phyloP scores from a whole-genome alignment of 2,888 invertebrate species.

The Brachyptera risi region DNA sequence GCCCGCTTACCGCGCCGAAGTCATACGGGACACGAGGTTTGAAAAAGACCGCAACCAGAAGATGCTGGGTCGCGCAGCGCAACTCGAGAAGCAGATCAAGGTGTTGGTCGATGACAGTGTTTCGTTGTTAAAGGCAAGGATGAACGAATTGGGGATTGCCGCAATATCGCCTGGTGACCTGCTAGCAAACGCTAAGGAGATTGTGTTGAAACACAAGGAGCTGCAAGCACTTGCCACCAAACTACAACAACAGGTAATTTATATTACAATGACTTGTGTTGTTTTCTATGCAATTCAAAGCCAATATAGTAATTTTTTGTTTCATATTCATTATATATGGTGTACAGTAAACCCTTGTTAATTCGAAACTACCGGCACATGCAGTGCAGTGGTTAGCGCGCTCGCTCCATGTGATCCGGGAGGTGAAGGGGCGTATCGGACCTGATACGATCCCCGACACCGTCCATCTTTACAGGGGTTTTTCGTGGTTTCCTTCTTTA shows the following conservation, averaged over 20 bases:
- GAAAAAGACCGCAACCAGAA: constrained; percentile 63
- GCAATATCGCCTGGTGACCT: constrained; percentile 81
- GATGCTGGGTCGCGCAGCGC: constrained; percentile 62
- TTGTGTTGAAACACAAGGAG: constrained; percentile 89
- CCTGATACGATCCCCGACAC: too few relatives aligned
- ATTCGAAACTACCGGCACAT: too few relatives aligned
- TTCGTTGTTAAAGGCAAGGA: constrained; percentile 77
- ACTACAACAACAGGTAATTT: constrained; percentile 72
- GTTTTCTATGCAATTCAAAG: too few relatives aligned
- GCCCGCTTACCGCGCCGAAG: constrained; percentile 64
- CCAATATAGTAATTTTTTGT: too few relatives aligned
- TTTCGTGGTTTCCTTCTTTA: too few relatives aligned
- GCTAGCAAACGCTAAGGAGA: constrained; percentile 83
- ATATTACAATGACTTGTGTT: too few relatives aligned
- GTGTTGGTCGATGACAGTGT: constrained; percentile 90
- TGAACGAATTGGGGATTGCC: constrained; percentile 88
- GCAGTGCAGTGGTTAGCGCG: too few relatives aligned
- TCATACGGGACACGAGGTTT: constrained; percentile 64
- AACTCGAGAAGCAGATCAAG: constrained; percentile 89
- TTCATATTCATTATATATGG: too few relatives aligned
- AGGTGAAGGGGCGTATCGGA: too few relatives aligned
- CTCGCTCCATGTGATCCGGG: too few relatives aligned
- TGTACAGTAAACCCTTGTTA: too few relatives aligned
- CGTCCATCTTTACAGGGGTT: too few relatives aligned
- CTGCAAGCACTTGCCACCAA: constrained; percentile 83